Evolutionary conservation across 2,888 invertebrate genomes (phyloP), one percentile per base, ranked within the genome.

Genomic region (Syrphus vitripennis): DNA sequence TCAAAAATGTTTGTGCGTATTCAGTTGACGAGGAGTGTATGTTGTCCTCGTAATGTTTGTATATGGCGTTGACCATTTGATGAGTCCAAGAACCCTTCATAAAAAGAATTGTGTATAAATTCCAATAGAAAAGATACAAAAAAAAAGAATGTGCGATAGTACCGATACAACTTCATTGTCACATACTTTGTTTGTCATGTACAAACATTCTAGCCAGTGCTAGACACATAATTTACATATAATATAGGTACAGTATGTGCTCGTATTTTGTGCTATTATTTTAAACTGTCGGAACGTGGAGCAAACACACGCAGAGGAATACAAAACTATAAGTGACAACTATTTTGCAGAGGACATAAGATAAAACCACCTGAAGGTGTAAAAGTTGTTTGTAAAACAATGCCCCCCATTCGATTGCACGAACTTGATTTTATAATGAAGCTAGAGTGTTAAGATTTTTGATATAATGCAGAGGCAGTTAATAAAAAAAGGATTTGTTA

Each of bases 31-130:
- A n/a, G n/a, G n/a, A n/a, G n/a, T n/a, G n/a, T n/a, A n/a, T n/a
- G n/a, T n/a, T n/a, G n/a, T n/a, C n/a, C n/a, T n/a, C n/a, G n/a
- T n/a, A n/a, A n/a, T n/a, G n/a, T n/a, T n/a, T n/a, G n/a, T 31
- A 55, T 67, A 50, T 72, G 76, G 26, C 71, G 71, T 82, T 77
- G 82, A 82, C 76, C 71, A 77, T 82, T 82, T 82, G 76, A 82
- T 82, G 76, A 57, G 82, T 77, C 71, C 57, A 82, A 77, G 50
- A 82, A 75, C 82, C 76, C 77, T 76, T 71, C 34, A 50, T 71
- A 48, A 24, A n/a, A 40, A 67, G 59, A 26, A 65, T 65, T 50
- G 71, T 72, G 50, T 37, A 53, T 12, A 10, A n/a, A 48, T 57
- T 50, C 37, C 37, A 57, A 82, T 55, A 19, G 21, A 5, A n/a